Percentiles rank a stretch among this genome's conserved stretches.
Conservation (phyloP, 1,140 invertebrate species). For the Ylistrum balloti region DNA sequence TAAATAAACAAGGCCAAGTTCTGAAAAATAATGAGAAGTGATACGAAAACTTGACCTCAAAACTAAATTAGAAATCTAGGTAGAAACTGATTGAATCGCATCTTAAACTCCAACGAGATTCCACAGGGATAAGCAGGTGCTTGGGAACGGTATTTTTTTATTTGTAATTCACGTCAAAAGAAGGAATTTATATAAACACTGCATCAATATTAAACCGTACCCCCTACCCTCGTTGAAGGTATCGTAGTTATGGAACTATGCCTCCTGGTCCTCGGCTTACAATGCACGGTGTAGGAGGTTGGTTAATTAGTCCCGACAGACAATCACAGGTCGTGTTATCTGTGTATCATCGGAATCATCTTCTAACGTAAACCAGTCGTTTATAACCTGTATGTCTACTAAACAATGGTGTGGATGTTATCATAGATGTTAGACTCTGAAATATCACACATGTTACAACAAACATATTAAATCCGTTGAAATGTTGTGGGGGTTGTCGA, state of each 20-base stretch:
- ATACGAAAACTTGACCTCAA: too few relatives aligned
- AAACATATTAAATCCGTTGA: slow-evolving; percentile 5
- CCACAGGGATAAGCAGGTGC: too few relatives aligned
- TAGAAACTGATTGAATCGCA: too few relatives aligned
- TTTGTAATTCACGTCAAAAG: not conserved
- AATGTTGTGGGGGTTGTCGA: not conserved
- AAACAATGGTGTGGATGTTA: not conserved
- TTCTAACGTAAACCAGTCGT: not conserved
- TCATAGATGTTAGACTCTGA: not conserved
- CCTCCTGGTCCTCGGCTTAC: not conserved
- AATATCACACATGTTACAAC: not conserved
- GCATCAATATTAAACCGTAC: not conserved
- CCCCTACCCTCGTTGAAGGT: not conserved
- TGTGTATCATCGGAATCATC: slow-evolving; percentile 5
- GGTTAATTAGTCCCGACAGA: not conserved
- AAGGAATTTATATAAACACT: not conserved
- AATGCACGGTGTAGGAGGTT: not conserved
- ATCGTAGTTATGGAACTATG: not conserved
- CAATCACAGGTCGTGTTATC: not conserved
- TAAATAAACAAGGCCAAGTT: too few relatives aligned
- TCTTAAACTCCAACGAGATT: too few relatives aligned
- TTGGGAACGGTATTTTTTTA: too few relatives aligned
- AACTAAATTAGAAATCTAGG: too few relatives aligned
- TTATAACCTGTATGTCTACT: not conserved
- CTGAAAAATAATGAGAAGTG: too few relatives aligned